Base-by-base conservation (phyloP, 2,113 vertebrate genomes). In the Clarias batrachus region DNA sequence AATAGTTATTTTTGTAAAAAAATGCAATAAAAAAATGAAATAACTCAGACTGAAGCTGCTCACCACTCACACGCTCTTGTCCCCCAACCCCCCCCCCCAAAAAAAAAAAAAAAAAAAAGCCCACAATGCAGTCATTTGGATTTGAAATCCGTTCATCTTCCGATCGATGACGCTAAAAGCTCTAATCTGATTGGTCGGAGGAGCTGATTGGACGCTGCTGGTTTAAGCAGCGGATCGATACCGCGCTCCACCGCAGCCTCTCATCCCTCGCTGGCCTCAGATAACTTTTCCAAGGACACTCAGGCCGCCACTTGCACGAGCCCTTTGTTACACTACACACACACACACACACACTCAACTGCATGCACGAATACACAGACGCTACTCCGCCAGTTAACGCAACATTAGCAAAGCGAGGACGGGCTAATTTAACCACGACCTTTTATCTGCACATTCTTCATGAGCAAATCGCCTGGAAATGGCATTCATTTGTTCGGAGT, bases 181-280 rank as follows among this genome's bases (percentile, higher is more conserved):
- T 93, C 87, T 95, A 95, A 95, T 95, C 93, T 94, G 94, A 95
- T 94, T 95, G 92, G 81, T 93, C 92, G 93, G 94, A 95, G 94
- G 92, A 94, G 94, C 94, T 94, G 94, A 96, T 96, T 94, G 94
- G 93, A 95, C 94, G 94, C 94, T 93, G 94, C 94, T 91, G 93
- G 92, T 95, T 94, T 93, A 94, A 94, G 93, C 90, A 90, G 89
- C 91, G 89, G 62, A 93, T 94, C 94, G 93, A 94, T 95, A 94
- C 81, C 88, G 88, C 92, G 94, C 93, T 94, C 93, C 89, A 91
- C 88, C 91, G 85, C 89, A 87, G 87, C 89, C 91, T 91, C 90
- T 93, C 87, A 92, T 89, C 87, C 92, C 87, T 87, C 79, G 89
- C 88, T 89, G 77, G 88, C 88, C 89, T 90, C 89, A 89, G 83